Evolutionary conservation across 1,140 invertebrate species (phyloP).

Genomic region (Temnothorax longispinosus): DNA sequence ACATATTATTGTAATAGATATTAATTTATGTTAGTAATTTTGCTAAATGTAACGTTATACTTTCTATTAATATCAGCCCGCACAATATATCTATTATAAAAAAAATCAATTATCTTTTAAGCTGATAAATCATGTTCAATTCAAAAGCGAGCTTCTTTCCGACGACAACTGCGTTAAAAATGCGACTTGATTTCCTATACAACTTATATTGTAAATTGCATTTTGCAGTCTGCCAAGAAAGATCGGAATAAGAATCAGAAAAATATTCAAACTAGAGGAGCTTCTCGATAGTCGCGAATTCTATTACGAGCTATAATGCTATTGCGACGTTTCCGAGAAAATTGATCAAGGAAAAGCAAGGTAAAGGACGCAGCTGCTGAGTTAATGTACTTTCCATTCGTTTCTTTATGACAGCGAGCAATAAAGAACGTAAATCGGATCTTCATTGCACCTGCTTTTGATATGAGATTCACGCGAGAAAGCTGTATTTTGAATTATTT

Average conservation of each 20-base stretch:
- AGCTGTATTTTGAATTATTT: neutral
- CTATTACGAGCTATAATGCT: slow-evolving; percentile 33
- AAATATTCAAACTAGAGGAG: slow-evolving; percentile 2
- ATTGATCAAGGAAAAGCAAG: slow-evolving; percentile 8
- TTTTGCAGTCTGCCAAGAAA: neutral
- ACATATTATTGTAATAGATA: neutral
- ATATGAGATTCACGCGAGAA: neutral
- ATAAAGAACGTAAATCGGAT: slow-evolving; percentile 25
- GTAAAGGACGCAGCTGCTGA: slow-evolving; percentile 30
- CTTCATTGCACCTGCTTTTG: slow-evolving; percentile 16
- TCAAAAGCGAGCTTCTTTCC: neutral
- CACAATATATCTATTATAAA: neutral
- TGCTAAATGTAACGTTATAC: neutral
- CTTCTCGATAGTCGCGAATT: slow-evolving; percentile 29
- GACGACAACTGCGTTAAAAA: neutral
- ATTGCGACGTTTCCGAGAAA: slow-evolving; percentile 36
- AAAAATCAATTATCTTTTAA: neutral
- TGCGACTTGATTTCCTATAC: slow-evolving; percentile 5
- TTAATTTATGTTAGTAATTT: slow-evolving; percentile 2
- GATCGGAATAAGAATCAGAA: neutral
- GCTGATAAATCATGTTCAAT: neutral
- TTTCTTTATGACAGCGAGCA: slow-evolving; percentile 6
- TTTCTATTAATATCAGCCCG: neutral
- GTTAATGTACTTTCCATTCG: slow-evolving; percentile 35
- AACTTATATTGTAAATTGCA: neutral